A percentile compares a stretch with the other conserved stretches of the same genome.
phyloP scores from a whole-genome alignment of 2,888 invertebrate genomes.

The Heteromyza rotundicornis region DNA sequence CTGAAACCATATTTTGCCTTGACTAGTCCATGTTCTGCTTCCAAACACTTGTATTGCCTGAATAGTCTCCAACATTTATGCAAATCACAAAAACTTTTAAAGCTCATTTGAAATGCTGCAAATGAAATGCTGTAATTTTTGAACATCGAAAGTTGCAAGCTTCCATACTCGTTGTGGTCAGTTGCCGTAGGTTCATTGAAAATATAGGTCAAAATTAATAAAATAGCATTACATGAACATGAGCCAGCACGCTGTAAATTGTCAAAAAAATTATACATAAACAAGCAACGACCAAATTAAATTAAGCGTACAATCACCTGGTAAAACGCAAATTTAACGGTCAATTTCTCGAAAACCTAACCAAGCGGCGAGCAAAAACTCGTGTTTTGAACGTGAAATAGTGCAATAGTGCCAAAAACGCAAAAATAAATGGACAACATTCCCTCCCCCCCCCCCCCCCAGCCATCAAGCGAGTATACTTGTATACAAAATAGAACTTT shows the following conservation, averaged over 20 bases:
- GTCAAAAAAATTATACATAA: background rate
- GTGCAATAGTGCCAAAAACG: background rate
- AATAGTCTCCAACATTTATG: too few relatives aligned
- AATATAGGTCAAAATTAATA: background rate
- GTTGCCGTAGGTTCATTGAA: background rate
- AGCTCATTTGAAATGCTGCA: too few relatives aligned
- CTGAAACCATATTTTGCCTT: too few relatives aligned
- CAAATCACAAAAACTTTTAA: too few relatives aligned
- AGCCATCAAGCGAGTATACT: constrained; percentile 3
- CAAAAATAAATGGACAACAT: background rate
- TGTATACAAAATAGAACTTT: constrained; percentile 13
- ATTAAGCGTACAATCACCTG: constrained; percentile 33
- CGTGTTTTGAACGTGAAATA: background rate
- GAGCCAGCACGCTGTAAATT: background rate
- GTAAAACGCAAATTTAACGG: constrained; percentile 26
- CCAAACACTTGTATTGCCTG: too few relatives aligned
- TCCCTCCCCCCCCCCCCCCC: constrained; percentile 3
- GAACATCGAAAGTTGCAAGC: background rate
- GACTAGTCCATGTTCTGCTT: too few relatives aligned
- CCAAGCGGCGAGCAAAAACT: constrained; percentile 5
- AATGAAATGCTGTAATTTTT: too few relatives aligned
- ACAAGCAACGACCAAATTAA: constrained; percentile 20
- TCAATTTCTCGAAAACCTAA: constrained; percentile 16
- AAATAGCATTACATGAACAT: background rate
- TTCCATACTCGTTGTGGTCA: background rate